Base-by-base conservation (phyloP, 2,888 invertebrate genomes). In the Nesidiocoris tenuis region DNA sequence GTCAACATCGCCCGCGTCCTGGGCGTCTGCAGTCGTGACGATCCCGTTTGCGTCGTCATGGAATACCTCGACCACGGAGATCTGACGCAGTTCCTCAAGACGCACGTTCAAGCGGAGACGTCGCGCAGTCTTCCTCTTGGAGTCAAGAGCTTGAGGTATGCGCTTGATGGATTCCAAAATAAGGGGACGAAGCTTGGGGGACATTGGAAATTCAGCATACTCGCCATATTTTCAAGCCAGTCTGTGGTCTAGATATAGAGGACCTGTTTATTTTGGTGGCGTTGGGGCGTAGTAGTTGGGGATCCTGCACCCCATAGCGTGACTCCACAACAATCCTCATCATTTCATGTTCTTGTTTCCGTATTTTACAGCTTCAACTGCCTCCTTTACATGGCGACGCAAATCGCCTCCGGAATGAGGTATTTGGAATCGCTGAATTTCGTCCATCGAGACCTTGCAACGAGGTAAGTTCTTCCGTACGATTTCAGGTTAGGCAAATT, bases 371-470 rank as follows among this genome's bases (percentile, higher is more conserved):
- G 90, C 82, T 89, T 89, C 84, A 90, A 90, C 82, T 89, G 89
- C 84, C 87, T 94, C 82, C 87, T 94, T 79, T 92, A 91, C 84
- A 89, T 94, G 84, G 92, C 92, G 63, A 88, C 90, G 74, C 94
- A 96, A 84, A 90, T 96, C 79, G 92, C 95, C 0, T 91, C 92
- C 1, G 95, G 95, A 16, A 95, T 95, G 94, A 89, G 91, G 82
- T 95, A 95, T 84, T 85, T 96, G 81, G 91, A 96, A 85, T 89
- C 92, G 65, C 86, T 94, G 80, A 93, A 94, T 85, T 95, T 95
- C 83, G 95, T 96, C 66, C 96, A 96, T 84, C 88, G 95, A 64
- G 95, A 96, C 85, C 85, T 95, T 81, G 94, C 95, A 68, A 91
- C 95, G 56, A 89, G 91, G 88, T 90, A 81, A 82, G 82, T n/a